These are phyloP conservation scores for Amphiura filiformis DNA, from an alignment of 35 echinoderm and acorn worm genomes.

Conservation along the genomic window DNA sequence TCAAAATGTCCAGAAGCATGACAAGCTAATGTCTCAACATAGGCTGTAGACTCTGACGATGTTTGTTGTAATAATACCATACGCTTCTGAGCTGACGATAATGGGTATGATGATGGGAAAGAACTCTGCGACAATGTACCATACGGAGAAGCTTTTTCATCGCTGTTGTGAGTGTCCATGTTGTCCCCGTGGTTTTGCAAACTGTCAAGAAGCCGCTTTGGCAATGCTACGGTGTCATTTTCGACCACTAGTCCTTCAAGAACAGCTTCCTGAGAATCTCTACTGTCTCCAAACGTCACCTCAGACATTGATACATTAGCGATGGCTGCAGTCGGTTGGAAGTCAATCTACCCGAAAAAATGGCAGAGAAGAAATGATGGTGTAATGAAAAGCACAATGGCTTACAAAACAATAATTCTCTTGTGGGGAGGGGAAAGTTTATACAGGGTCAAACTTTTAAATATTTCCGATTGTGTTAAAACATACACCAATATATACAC, in stretches of 20 bases:
- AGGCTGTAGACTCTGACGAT: neutral
- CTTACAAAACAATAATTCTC: too few relatives aligned
- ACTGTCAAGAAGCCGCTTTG: neutral
- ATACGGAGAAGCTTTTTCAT: neutral
- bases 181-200: neutral
- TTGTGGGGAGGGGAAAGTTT: too few relatives aligned
- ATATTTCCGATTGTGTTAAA: too few relatives aligned
- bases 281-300: neutral
- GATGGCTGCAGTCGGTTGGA: neutral
- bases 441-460: too few relatives aligned
- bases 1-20: neutral
- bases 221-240: neutral
- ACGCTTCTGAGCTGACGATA: neutral
- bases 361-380: too few relatives aligned
- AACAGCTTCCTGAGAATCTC: neutral
- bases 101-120: neutral
- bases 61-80: conserved; percentile 17
- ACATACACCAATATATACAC: too few relatives aligned
- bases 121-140: neutral
- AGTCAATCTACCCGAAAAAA: too few relatives aligned
- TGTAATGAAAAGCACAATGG: too few relatives aligned
- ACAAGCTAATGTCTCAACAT: neutral
- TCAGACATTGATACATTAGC: neutral
- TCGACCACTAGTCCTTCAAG: neutral
- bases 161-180: neutral